Base-by-base conservation (phyloP, 2,888 invertebrate species). In the Harpalus rubripes region DNA sequence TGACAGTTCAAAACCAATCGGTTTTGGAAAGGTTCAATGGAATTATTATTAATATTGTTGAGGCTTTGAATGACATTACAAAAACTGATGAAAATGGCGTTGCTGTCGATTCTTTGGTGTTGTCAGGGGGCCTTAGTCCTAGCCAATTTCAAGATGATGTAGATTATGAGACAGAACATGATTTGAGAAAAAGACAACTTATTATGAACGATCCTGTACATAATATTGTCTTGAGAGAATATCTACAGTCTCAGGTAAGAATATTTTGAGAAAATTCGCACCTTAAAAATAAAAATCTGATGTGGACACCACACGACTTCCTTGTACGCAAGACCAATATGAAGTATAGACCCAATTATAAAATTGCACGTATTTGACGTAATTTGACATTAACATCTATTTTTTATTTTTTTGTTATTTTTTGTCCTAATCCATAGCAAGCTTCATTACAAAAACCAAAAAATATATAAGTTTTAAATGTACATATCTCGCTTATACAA, bases 21-120 rank as follows among this genome's bases (percentile, higher is more conserved):
- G 94, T 97, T 61, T 91, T 96, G 84, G 94, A 95, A 88, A 92
- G 95, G 87, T 95, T 97, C 89, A 93, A 95, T 41, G 93, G 93
- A 32, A 95, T 97, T 65, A 92, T 97, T 88, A 92, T 95, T 61
- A 95, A 95, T 88, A 93, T 97, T 85, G 93, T 95, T 0, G 96
- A 96, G 91, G 94, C 95, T 0, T 91, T 97, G 65, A 95, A 96
- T 89, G 97, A 97, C 89, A 94, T 97, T 68, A 95, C 95, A 91
- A 95, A 94, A 88, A 93, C 93, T 26, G 95, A 96, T 87, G 94
- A 95, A 58, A 92, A 91, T 86, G 95, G 94, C n/a, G 90, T 91
- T 56, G 83, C 87, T 56, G 86, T 87, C 0, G 91, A 91, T 87
- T 89, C 90, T n/a, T 88, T 91, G 15, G 88, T 91, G n/a, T 86